Evolutionary conservation across 2,797 vertebrate species (phyloP).

Genomic region (Masticophis lateralis): DNA sequence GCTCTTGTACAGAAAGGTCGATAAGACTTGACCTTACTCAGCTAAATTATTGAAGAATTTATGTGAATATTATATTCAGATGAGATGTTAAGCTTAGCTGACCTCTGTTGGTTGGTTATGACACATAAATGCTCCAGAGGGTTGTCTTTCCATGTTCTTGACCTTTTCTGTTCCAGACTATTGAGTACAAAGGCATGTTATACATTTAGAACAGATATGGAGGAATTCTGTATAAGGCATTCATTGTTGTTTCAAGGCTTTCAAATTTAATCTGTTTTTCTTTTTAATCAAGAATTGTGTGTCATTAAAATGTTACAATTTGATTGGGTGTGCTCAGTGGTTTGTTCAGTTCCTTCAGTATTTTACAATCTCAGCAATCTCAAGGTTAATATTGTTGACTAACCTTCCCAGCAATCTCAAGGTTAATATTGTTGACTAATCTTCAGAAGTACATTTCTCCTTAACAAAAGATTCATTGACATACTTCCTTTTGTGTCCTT

Average conservation of each 20-base stretch:
- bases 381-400: background rate
- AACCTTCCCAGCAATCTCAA: background rate
- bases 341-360: background rate
- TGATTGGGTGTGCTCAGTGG: background rate
- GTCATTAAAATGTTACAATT: background rate
- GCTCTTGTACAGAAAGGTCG: background rate
- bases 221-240: background rate
- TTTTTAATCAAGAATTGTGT: background rate
- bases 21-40: background rate
- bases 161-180: background rate
- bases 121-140: background rate
- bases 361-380: background rate
- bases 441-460: background rate
- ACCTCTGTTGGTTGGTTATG: background rate
- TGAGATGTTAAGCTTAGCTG: background rate
- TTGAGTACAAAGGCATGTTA: background rate
- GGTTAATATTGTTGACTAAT: background rate
- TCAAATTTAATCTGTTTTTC: background rate
- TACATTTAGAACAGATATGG: background rate
- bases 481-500: background rate
- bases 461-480: background rate
- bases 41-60: background rate
- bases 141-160: constrained; percentile 1
- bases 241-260: background rate
- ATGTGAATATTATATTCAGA: background rate